Base-by-base conservation (phyloP, 2,113 vertebrate species). In the Oryzias woworae region DNA sequence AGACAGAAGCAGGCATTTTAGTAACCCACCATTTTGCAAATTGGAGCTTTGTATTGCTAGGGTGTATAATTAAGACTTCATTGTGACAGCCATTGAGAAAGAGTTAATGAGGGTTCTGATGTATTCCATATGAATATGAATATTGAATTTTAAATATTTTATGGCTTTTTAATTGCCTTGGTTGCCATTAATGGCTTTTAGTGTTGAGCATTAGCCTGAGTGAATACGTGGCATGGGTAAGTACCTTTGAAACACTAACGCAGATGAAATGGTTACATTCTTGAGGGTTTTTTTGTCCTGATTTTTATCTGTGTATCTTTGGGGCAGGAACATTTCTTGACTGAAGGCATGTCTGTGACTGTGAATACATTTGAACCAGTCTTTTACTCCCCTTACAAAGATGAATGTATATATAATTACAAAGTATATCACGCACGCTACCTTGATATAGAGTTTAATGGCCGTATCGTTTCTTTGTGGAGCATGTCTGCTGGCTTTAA, bases 61-160 rank as follows among this genome's bases (percentile, higher is more conserved):
- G 80, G 80, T 78, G 78, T 87, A 75, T 90, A 88, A 90, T 90
- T 89, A 90, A 86, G 83, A 71, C 61, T 66, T 88, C 77, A 81
- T 81, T 73, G 77, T 87, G 87, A 85, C 85, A 87, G 72, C 78
- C 82, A 81, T 85, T 83, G 77, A 83, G 75, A 81, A 60, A 62
- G 71, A 85, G 79, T 81, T 89, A 90, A 90, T 90, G 86, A 87
- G 87, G 78, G 65, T 77, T 85, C 81, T 84, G 81, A 88, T 89
- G 85, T 82, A 82, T 85, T 89, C 81, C 85, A 81, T 87, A 81
- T 73, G 82, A 78, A 85, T 81, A 81, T 83, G 85, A 90, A 88
- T 89, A 85, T 91, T 81, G 83, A 63, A 86, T 83, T 87, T 85
- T 89, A 77, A 87, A 91, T 91, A 87, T 88, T 89, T 87, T 62